Base-by-base conservation (phyloP, 2,797 vertebrate genomes). In the Psittacula echo region DNA sequence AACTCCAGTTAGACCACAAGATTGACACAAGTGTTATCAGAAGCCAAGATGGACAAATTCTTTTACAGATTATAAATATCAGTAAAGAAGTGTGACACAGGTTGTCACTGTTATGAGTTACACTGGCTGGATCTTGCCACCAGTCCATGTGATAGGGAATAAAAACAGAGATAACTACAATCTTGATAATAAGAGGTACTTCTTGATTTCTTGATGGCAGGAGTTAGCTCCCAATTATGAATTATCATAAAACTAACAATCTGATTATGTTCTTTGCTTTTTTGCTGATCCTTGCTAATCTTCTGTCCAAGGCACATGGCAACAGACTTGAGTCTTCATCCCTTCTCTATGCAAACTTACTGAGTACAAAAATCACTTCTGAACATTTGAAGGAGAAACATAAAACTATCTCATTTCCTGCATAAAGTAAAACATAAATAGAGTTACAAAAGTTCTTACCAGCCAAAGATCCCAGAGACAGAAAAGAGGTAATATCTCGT, bases 381-480 rank as follows among this genome's bases (percentile, higher is more conserved):
- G 65, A 68, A 58, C 10, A 32, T 72, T 54, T 44, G 76, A 93
- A 88, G 30, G 14, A 66, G 76, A 77, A 87, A 93, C 56, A 2
- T 68, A 85, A 88, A 84, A 19, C 26, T 71, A 79, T 6, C 39
- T 65, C 58, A 32, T 60, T 85, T 93, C 56, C 75, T 87, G 71
- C 27, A 51, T 42, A 50, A 77, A 84, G 29, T 53, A 93, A 94
- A 93, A 83, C 51, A 42, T 16, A 41, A 72, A 75, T 24, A 80
- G 62, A 39, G 41, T 83, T 85, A 75, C 6, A 42, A 56, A 90
- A 87, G 22, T 86, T 89, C 42, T 91, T 44, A 4, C 5, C 54
- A 79, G 44, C 53, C 75, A 75, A 91, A 87, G 34, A 76, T 56
- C 60, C 51, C 65, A 50, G 42, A 88, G 65, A 68, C 87, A 93